phyloP scores from a whole-genome alignment of 2,797 vertebrate species.

The Coregonus suidteri region DNA sequence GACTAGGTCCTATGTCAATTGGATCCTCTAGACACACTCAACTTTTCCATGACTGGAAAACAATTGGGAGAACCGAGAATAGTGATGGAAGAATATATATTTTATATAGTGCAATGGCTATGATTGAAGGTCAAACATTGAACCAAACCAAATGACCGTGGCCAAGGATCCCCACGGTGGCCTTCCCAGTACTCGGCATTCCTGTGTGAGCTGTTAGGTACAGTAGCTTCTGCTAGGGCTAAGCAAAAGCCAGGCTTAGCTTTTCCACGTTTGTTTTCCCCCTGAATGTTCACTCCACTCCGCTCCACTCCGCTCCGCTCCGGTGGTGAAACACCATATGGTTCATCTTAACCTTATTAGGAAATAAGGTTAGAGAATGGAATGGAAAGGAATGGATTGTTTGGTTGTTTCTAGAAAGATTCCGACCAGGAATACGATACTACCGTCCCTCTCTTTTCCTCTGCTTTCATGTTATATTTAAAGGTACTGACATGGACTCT shows the following conservation, averaged over 20 bases:
- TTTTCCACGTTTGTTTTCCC: constrained; percentile 22
- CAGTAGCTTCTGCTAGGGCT: constrained; percentile 5
- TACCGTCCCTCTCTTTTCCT: constrained; percentile 10
- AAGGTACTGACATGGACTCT: constrained; percentile 19
- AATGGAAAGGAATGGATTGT: constrained; percentile 23
- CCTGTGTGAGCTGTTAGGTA: constrained; percentile 21
- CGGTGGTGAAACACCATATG: constrained; percentile 40
- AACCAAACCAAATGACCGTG: constrained; percentile 44
- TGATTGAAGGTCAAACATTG: constrained; percentile 27
- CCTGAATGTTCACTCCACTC: constrained; percentile 1
- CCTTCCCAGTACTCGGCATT: constrained; percentile 31
- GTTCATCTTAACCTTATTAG: constrained; percentile 58
- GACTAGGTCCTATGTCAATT: no score
- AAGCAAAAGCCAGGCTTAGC: constrained; percentile 4
- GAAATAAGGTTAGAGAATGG: constrained; percentile 31
- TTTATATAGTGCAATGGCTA: neutral
- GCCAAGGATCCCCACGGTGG: constrained; percentile 27
- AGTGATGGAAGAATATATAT: neutral
- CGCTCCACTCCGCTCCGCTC: neutral
- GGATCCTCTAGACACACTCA: no score
- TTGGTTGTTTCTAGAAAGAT: constrained; percentile 30
- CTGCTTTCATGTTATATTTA: constrained; percentile 12
- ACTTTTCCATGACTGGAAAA: no score
- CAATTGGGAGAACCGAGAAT: no score
- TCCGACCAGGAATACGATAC: constrained; percentile 33